Evolutionary conservation across 2,113 vertebrate genomes (phyloP), one percentile per base, ranked within the genome.

Genomic region (Neofelis nebulosa): DNA sequence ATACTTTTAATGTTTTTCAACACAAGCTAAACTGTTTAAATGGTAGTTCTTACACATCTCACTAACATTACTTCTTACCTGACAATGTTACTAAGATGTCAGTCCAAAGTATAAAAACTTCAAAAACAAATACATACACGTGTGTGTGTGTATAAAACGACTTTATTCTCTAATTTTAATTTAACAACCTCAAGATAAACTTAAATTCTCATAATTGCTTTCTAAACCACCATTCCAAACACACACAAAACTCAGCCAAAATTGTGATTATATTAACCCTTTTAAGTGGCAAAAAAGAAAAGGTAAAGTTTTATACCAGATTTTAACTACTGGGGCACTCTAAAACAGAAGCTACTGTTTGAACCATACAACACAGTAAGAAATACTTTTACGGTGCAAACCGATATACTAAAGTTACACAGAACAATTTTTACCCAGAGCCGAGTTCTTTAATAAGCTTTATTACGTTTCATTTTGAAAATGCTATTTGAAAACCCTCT

Each of bases 281-380:
- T 50, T 52, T 92, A 95, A 84, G 71, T 16, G 29, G 31, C 45
- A 57, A 65, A 94, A 94, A 90, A 61, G 33, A 88, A 92, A 86
- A 66, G 5, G 0, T 69, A 45, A 92, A 69, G 15, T 82, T n/a
- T 61, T 33, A 68, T 14, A 31, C n/a, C 38, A 83, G 11, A 83
- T 78, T 88, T 69, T 80, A 94, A 79, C 21, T 71, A 36, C 5
- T 27, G 7, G 25, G 13, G n/a, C 12, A 71, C 55, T 92, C 74
- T 76, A 57, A 50, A 61, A 78, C 0, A 45, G 5, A 19, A 89
- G 27, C 41, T 33, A 36, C 91, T 65, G 52, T 66, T 69, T 33
- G 7, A 14, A 50, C 23, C 38, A 63, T 33, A 57, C 23, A 12
- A 68, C 52, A 52, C 4, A 71, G 9, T 61, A 86, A 52, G 27